These are phyloP conservation scores for Magallana ariakensis DNA, from an alignment of 1,140 invertebrate genomes.

Conservation along the genomic window DNA sequence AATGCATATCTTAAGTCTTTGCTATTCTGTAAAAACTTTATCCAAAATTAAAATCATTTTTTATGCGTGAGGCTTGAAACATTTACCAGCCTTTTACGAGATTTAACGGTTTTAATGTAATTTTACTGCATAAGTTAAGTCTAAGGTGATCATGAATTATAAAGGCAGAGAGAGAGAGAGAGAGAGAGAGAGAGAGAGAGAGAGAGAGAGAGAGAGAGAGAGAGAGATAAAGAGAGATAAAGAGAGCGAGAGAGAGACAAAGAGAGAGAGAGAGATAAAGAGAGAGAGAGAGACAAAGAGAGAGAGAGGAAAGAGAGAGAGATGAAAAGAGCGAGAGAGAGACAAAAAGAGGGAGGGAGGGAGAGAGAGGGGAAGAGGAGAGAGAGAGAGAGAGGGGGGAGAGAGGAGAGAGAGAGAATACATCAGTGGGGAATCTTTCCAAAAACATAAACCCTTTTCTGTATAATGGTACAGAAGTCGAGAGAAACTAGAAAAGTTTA, in stretches of 20 bases:
- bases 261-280: background rate
- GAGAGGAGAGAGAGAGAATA: background rate
- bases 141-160: no score
- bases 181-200: background rate
- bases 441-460: background rate
- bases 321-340: no score
- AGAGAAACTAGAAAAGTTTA: background rate
- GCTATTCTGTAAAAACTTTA: no score
- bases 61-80: no score
- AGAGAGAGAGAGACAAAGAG: background rate
- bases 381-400: background rate
- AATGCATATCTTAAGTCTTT: no score
- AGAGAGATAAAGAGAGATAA: background rate
- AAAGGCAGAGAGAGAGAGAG: no score
- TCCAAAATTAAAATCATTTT: no score
- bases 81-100: no score
- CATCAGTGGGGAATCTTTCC: background rate
- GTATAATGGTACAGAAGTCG: background rate
- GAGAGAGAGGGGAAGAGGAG: background rate
- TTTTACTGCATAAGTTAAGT: no score
- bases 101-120: no score
- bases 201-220: background rate
- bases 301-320: no score
- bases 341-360: background rate
- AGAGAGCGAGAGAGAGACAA: background rate